These are phyloP conservation scores for Aleadryas rufinucha DNA, from an alignment of 2,113 vertebrate species.

Conservation along the genomic window DNA sequence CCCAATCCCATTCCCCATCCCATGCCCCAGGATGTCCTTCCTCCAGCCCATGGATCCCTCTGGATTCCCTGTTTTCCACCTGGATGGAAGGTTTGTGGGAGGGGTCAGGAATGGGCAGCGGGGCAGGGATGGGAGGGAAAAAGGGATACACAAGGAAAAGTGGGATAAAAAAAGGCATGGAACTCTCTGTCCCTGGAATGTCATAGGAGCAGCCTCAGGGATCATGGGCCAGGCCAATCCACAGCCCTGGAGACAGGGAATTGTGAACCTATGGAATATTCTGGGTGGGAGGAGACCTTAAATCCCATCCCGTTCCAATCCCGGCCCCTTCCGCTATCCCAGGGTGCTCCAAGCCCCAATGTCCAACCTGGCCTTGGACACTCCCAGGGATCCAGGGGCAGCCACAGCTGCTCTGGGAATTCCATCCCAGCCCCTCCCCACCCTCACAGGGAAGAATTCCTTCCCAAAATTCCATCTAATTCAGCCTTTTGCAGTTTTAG, in stretches of 20 bases:
- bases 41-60: neutral
- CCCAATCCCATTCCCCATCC: neutral
- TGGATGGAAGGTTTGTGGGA: neutral
- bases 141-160: neutral
- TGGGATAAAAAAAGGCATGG: rapidly evolving
- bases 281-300: too few species aligned
- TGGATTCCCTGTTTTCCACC: neutral
- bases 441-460: neutral
- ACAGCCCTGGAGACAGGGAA: neutral
- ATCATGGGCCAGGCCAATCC: rapidly evolving
- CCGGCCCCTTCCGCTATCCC: rapidly evolving
- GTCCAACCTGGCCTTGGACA: neutral
- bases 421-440: neutral
- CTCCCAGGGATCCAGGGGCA: neutral
- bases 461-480: neutral
- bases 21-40: neutral
- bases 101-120: neutral
- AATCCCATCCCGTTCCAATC: neutral
- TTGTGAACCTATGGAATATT: neutral
- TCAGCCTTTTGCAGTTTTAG: rapidly evolving
- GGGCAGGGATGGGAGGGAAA: neutral
- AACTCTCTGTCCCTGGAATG: neutral
- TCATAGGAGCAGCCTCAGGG: neutral
- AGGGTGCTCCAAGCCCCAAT: neutral
- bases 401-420: neutral